phyloP scores from a whole-genome alignment of 1,140 invertebrate species.

The Cylas formicarius region DNA sequence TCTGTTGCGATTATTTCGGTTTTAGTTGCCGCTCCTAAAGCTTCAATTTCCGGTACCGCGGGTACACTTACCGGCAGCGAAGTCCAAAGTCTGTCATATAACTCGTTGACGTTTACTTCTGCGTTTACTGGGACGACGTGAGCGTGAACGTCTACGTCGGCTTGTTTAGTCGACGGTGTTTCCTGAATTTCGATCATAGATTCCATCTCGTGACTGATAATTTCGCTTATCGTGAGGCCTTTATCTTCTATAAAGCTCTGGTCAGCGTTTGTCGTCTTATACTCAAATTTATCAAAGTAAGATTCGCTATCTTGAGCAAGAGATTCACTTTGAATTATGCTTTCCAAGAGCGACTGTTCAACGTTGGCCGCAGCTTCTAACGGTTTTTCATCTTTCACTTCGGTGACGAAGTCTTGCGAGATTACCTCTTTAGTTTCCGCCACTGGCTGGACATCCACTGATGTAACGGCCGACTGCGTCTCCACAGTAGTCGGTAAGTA shows the following conservation, averaged over 20 bases:
- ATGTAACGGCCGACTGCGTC: conserved; percentile 33
- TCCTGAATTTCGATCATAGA: conserved; percentile 1
- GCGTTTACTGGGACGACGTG: conserved; percentile 27
- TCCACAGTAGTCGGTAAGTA: conserved; percentile 36
- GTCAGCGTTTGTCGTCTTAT: conserved; percentile 42
- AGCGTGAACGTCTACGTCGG: conserved; percentile 22
- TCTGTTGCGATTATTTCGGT: conserved; percentile 36
- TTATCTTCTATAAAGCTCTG: conserved; percentile 41
- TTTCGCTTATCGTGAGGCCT: conserved; percentile 42
- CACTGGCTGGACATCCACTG: conserved; percentile 40
- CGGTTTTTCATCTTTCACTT: conserved; percentile 29
- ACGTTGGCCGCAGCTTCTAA: conserved; percentile 32
- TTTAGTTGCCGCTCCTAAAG: conserved; percentile 30
- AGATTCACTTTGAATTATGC: conserved; percentile 43
- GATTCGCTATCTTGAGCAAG: conserved; percentile 50
- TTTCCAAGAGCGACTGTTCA: conserved; percentile 41
- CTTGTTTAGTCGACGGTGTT: conserved; percentile 13
- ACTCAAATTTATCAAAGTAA: conserved; percentile 40
- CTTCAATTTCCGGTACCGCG: conserved; percentile 26
- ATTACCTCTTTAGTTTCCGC: conserved; percentile 41
- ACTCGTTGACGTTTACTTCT: conserved; percentile 27
- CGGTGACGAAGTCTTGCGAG: conserved; percentile 31
- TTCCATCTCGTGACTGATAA: conserved; percentile 26
- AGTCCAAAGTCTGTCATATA: conserved; percentile 8
- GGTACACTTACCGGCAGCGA: conserved; percentile 14